Evolutionary conservation across 2,113 vertebrate species (phyloP), one percentile per base, ranked within the genome.

Genomic region (Burhinus oedicnemus): DNA sequence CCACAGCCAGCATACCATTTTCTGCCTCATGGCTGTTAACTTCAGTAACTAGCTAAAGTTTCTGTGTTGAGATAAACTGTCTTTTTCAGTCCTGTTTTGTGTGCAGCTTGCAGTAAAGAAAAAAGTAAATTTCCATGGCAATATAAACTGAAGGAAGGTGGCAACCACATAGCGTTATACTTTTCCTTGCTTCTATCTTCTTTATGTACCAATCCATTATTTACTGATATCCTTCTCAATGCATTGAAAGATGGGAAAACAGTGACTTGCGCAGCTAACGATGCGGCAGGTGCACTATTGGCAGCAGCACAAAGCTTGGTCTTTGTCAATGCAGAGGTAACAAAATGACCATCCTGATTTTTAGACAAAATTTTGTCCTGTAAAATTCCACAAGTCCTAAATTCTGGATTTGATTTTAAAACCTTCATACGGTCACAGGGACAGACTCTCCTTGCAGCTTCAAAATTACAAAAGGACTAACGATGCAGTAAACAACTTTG

Each of bases 401-500:
- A 47, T 89, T 87, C 32, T 64, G 40, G 30, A 62, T 62, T 2
- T 42, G 15, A 62, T 58, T 76, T 79, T 36, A 52, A 84, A 70
- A 54, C 23, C 21, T 74, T 82, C 34, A 7, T 55, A 32, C 3
- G 4, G 58, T 75, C 66, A 42, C 20, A 81, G 80, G 30, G 60
- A 91, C 23, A 75, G 65, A 44, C 42, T 68, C 54, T 92, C 20
- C 65, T 87, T 96, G 64, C 21, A 89, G 36, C 61, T 83, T 77
- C 87, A 87, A 95, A 92, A 77, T 81, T 26, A 42, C 25, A 84
- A 87, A 93, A 96, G 69, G 93, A 57, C 71, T 66, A 81, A 87
- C 1, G 3, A 91, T 62, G 68, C 54, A 94, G 72, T 93, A 97
- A 97, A 95, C 91, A 97, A 87, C 85, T 75, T 96, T 92, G 80